Conservation (phyloP, 2,113 vertebrate genomes). For the Hymenochirus boettgeri region DNA sequence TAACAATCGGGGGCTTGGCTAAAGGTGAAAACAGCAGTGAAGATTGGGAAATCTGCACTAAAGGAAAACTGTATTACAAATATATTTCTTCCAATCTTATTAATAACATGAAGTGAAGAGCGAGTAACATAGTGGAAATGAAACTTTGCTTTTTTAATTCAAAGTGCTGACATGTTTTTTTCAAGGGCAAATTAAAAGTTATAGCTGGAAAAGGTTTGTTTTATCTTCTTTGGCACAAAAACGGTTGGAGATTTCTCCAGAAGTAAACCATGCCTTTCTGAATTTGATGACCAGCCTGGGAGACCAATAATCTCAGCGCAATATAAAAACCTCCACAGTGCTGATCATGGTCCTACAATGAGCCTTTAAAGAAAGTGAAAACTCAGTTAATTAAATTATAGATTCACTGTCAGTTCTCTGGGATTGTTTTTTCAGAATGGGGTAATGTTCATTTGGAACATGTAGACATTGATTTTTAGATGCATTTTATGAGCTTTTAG, state of each 20-base stretch:
- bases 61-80: too few species aligned
- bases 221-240: neutral
- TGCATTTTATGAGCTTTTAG: neutral
- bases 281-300: neutral
- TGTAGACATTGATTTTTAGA: neutral
- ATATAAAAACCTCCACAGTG: neutral
- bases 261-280: neutral
- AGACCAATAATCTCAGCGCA: neutral
- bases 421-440: neutral
- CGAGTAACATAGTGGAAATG: too few species aligned
- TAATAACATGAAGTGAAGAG: too few species aligned
- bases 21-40: too few species aligned
- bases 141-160: slow-evolving; percentile 13
- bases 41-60: too few species aligned
- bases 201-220: slow-evolving; percentile 1
- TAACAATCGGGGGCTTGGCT: too few species aligned
- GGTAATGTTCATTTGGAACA: slow-evolving; percentile 7
- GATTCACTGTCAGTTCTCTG: neutral
- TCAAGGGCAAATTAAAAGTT: slow-evolving; percentile 19
- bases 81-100: too few species aligned
- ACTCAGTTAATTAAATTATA: slow-evolving; percentile 2
- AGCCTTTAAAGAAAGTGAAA: neutral
- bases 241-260: neutral
- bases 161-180: slow-evolving; percentile 19
- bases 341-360: neutral